Percentiles rank a stretch among this genome's conserved stretches.
Evolutionary conservation across 1,140 invertebrate species (phyloP).

Genomic region (Ips typographus): DNA sequence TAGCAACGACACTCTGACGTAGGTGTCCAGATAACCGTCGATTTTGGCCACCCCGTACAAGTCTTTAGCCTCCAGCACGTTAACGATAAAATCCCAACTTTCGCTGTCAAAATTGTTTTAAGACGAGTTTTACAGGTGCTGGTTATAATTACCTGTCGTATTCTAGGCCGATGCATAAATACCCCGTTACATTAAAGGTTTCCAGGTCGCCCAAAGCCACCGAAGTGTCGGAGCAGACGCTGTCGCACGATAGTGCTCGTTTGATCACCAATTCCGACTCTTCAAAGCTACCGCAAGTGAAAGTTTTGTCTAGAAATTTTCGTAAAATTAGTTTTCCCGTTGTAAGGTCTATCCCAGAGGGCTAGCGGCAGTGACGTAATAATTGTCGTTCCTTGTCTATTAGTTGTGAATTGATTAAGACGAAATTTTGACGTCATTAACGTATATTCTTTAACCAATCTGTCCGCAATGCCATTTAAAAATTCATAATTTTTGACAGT

Average conservation of each 20-base stretch:
- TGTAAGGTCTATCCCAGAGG: background rate
- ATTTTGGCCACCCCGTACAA: slow-evolving; percentile 63
- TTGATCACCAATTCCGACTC: slow-evolving; percentile 52
- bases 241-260: slow-evolving; percentile 77
- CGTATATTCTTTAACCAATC: too few relatives aligned
- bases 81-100: slow-evolving; percentile 70
- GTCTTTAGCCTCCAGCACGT: slow-evolving; percentile 75
- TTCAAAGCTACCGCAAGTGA: slow-evolving; percentile 23
- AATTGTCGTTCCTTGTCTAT: too few relatives aligned
- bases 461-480: too few relatives aligned
- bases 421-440: too few relatives aligned
- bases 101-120: slow-evolving; percentile 56
- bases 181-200: slow-evolving; percentile 70
- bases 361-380: too few relatives aligned
- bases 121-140: background rate
- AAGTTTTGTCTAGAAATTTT: background rate
- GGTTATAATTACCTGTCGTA: slow-evolving; percentile 65
- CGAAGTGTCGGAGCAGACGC: slow-evolving; percentile 79
- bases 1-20: slow-evolving; percentile 73
- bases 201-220: slow-evolving; percentile 71
- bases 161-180: slow-evolving; percentile 75
- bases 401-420: too few relatives aligned
- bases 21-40: slow-evolving; percentile 68
- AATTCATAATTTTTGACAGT: too few relatives aligned
- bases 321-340: background rate